phyloP scores from a whole-genome alignment of 2,888 invertebrate genomes.

The Chironomus riparius region DNA sequence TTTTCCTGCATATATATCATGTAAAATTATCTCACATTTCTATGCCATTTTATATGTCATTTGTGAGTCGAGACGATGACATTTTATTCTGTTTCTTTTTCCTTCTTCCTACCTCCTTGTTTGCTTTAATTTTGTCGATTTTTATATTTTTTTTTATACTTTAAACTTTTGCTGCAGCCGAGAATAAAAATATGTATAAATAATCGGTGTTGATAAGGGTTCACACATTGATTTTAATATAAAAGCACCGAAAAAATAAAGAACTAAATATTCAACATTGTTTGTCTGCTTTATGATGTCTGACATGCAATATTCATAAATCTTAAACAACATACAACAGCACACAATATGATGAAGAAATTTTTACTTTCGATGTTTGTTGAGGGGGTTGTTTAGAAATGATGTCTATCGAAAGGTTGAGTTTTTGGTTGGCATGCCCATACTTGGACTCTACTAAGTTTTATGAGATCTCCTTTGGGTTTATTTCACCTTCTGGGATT shows the following conservation, averaged over 20 bases:
- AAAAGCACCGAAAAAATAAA: not conserved
- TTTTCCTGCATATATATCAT: not conserved
- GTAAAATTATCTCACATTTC: not conserved
- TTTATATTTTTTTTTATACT: too few relatives aligned
- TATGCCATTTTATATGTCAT: not conserved
- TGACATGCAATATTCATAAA: slow-evolving; percentile 8
- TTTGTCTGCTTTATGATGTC: not conserved
- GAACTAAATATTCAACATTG: not conserved
- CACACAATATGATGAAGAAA: not conserved
- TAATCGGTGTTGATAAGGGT: not conserved
- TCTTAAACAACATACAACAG: not conserved
- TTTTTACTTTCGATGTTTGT: not conserved
- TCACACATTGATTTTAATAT: not conserved
- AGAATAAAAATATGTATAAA: not conserved
- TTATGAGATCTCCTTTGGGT: too few relatives aligned
- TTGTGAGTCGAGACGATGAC: not conserved
- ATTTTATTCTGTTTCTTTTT: not conserved
- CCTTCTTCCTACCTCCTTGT: not conserved
- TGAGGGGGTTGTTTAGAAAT: not conserved
- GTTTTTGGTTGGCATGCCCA: too few relatives aligned
- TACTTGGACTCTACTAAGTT: too few relatives aligned
- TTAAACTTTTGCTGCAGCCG: not conserved
- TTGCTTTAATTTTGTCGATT: too few relatives aligned
- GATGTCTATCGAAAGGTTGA: too few relatives aligned
- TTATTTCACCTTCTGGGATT: too few relatives aligned